phyloP scores from a whole-genome alignment of 2,797 vertebrate species.

The Hozukius guyotensis region DNA sequence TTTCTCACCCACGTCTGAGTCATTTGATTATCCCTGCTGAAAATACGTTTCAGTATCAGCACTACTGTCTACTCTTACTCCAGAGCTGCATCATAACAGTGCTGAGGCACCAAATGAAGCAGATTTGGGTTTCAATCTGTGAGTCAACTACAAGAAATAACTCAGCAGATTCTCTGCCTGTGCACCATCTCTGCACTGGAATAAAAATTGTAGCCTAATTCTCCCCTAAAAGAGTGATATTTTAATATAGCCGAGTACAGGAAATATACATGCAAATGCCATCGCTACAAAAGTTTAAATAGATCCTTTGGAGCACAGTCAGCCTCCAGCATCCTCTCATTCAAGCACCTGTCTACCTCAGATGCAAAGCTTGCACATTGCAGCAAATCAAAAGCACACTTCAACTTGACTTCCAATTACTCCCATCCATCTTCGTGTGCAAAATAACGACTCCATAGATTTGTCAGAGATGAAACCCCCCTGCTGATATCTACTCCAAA shows the following conservation, averaged over 20 bases:
- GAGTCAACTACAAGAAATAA: slow-evolving; percentile 27
- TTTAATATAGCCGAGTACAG: neutral
- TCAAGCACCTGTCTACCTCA: neutral
- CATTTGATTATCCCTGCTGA: slow-evolving; percentile 20
- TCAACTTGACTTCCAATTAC: slow-evolving; percentile 22
- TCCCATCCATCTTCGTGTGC: slow-evolving; percentile 20
- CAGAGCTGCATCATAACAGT: slow-evolving; percentile 41
- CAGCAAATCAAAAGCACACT: slow-evolving; percentile 1
- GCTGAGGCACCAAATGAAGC: slow-evolving; percentile 20
- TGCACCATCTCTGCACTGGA: neutral
- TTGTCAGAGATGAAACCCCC: slow-evolving; percentile 11
- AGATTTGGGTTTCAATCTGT: neutral
- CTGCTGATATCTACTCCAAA: neutral
- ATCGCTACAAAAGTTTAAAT: neutral
- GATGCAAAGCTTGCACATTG: neutral
- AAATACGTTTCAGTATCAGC: slow-evolving; percentile 4
- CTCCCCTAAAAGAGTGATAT: neutral
- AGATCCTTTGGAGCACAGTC: neutral
- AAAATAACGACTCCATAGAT: neutral
- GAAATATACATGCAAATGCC: neutral
- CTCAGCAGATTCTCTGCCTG: neutral
- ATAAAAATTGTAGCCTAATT: neutral
- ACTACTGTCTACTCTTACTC: slow-evolving; percentile 28
- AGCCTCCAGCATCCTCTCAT: slow-evolving; percentile 1
- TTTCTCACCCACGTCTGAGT: neutral